Base-by-base conservation (phyloP, 30 jellyfish, hydroid and myxozoan species). In the Turritopsis dohrnii region DNA sequence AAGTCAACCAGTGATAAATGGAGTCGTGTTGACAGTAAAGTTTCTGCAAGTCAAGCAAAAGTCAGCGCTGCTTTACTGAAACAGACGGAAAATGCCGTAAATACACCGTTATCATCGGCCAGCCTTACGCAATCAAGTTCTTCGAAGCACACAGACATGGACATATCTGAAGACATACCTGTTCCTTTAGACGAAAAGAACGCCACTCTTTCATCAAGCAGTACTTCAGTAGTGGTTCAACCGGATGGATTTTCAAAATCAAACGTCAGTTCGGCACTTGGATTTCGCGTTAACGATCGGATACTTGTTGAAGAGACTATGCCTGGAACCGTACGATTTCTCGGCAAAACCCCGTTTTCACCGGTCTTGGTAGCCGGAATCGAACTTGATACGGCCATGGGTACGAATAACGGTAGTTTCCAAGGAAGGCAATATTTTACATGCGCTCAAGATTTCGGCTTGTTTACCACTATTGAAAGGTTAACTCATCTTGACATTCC, bases 331-430 rank as follows among this genome's bases (percentile, higher is more conserved):
- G 54, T 94, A 65, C 91, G 96, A 18, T 94, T 60, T 87, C 84
- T 94, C 79, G 99, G 99, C 52, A 83, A 82, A 65, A 81, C 85
- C 5, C 84, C 96, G 18, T 85, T 86, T 71, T 94, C 99, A 25
- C 97, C 96, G 13, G 96, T 89, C 7, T 81, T 83, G 71, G 96
- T 89, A 18, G 99, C 99, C 25, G 99, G 99, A 1, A 79, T 94
- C 65, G 92, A 85, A 54, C 96, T 94, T 13, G 96, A 94, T 69
- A 90, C 71, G 28, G 71, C 92, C 21, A 66, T 82, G 52, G 99
- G 99, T 20, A 94, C 96, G 72, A 75, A 89, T 21, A 91, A 94
- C 79, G 99, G 99, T 8, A 72, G 96, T 8, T 94, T 88, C 76
- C 93, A 88, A 8, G 96, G 95, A 0, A 86, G 86, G 71, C 90